These are phyloP conservation scores for Nebria brevicollis DNA, from an alignment of 2,888 invertebrate species.

Conservation along the genomic window DNA sequence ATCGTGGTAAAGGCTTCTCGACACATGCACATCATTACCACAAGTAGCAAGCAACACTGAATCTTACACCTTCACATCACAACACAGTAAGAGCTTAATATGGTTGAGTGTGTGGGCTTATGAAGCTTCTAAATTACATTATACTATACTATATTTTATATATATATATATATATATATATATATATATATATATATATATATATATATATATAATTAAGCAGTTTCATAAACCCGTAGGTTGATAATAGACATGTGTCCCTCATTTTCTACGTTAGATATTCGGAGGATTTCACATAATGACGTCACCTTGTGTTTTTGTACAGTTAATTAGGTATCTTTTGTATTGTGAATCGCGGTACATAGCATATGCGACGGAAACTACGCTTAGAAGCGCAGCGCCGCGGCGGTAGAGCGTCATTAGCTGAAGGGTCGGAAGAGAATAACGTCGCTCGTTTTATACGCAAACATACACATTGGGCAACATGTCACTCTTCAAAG, in stretches of 20 bases:
- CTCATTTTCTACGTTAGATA: not conserved
- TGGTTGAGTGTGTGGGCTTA: not conserved
- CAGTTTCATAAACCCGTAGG: not conserved
- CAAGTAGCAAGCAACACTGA: no score
- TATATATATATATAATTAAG: not conserved
- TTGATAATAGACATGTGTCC: not conserved
- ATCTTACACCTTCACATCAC: not conserved
- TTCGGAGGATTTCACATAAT: not conserved
- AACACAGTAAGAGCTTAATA: not conserved
- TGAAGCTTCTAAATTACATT: not conserved
- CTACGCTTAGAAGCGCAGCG: not conserved
- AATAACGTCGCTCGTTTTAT: not conserved
- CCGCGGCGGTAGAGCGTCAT: not conserved
- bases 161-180: no score
- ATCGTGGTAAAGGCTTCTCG: not conserved
- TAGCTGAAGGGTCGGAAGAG: not conserved
- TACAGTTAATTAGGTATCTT: conserved; percentile 13
- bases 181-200: no score
- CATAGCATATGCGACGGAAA: not conserved
- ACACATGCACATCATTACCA: no score
- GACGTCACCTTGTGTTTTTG: not conserved
- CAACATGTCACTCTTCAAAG: not conserved
- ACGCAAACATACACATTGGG: not conserved
- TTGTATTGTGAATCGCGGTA: not conserved
- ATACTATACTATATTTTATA: no score